phyloP scores from a whole-genome alignment of 2,113 vertebrate species.

The Okapia johnstoni region DNA sequence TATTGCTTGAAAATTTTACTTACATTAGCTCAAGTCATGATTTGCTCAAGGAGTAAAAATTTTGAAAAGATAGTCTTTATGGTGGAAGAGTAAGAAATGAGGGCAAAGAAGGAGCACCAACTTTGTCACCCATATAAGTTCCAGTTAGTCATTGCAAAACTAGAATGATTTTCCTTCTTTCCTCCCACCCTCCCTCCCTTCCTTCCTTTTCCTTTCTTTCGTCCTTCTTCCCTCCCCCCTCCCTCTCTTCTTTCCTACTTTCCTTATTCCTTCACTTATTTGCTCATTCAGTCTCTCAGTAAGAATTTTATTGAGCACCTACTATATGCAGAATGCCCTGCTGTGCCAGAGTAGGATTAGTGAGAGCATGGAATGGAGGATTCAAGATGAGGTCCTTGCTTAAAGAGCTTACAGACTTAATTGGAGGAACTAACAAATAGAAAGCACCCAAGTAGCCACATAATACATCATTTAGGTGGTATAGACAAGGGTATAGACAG shows the following conservation, averaged over 20 bases:
- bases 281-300: neutral
- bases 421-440: neutral
- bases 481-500: neutral
- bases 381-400: neutral
- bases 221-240: fast-evolving
- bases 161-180: neutral
- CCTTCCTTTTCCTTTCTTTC: neutral
- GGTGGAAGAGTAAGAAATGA: neutral
- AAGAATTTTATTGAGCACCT: neutral
- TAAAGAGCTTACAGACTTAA: neutral
- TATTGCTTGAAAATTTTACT: neutral
- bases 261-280: neutral
- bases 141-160: neutral
- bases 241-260: neutral
- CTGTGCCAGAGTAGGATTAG: neutral
- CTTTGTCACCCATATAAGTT: fast-evolving
- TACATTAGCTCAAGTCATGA: neutral
- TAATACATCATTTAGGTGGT: neutral
- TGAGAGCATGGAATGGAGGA: neutral
- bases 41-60: neutral
- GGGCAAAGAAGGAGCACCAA: neutral
- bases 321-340: neutral
- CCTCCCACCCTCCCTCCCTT: fast-evolving
- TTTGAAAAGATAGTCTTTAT: neutral
- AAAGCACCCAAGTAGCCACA: neutral